These are phyloP conservation scores for Pheucticus melanocephalus DNA, from an alignment of 2,113 vertebrate genomes.

Conservation along the genomic window DNA sequence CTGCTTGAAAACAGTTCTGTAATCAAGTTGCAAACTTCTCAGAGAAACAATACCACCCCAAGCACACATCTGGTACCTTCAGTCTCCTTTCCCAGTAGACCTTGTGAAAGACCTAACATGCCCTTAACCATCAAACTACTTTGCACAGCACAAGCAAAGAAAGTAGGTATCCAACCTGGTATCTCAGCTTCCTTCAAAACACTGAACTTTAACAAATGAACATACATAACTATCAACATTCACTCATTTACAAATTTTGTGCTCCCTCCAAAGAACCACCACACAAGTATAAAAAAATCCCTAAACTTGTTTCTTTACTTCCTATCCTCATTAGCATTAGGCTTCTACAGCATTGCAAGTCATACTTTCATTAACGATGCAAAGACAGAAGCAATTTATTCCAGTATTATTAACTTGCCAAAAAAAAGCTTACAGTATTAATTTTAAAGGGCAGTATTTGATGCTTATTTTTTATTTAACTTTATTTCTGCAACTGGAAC, in stretches of 20 bases:
- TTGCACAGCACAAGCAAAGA: background rate
- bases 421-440: background rate
- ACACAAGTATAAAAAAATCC: rapidly evolving
- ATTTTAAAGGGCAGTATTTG: background rate
- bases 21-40: background rate
- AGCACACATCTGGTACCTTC: background rate
- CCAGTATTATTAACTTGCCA: background rate
- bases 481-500: background rate
- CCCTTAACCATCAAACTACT: background rate
- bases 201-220: background rate
- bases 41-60: background rate
- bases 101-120: background rate
- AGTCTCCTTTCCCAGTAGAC: background rate
- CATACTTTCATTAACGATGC: rapidly evolving
- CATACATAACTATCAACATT: background rate
- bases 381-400: background rate
- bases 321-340: background rate
- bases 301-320: background rate
- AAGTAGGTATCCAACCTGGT: rapidly evolving
- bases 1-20: background rate
- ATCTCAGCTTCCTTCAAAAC: background rate
- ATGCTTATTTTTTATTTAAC: background rate
- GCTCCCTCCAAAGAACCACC: background rate
- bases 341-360: background rate
- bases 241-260: background rate